Evolutionary conservation across 2,797 vertebrate species (phyloP).

Genomic region (Acipenser transmontanus): DNA sequence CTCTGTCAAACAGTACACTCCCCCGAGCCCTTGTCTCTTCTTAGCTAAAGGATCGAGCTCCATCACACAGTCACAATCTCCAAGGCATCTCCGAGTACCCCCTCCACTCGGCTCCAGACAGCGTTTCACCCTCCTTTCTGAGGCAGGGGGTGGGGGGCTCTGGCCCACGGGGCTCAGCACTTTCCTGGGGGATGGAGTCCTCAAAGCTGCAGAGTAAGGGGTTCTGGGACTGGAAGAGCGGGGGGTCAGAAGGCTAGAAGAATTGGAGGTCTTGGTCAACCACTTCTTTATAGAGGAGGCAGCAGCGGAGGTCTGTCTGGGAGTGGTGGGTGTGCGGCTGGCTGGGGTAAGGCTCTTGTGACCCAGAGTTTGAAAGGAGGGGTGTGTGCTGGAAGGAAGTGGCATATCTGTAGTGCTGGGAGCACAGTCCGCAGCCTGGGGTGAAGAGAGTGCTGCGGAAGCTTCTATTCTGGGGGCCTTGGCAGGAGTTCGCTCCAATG

Average conservation of each 20-base stretch:
- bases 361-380: slow-evolving; percentile 31
- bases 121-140: slow-evolving; percentile 76
- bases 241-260: slow-evolving; percentile 20
- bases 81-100: slow-evolving; percentile 36
- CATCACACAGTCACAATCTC: slow-evolving; percentile 59
- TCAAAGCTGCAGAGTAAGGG: slow-evolving; percentile 13
- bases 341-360: slow-evolving; percentile 32
- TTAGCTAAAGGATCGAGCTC: slow-evolving; percentile 65
- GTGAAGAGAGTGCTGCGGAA: slow-evolving; percentile 52
- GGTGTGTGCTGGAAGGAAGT: slow-evolving; percentile 69
- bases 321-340: slow-evolving; percentile 27
- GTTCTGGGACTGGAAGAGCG: slow-evolving; percentile 27
- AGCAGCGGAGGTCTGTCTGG: slow-evolving; percentile 41
- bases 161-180: slow-evolving; percentile 64
- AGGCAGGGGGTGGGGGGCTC: slow-evolving; percentile 42
- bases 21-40: slow-evolving; percentile 42
- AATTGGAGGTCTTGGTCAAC: slow-evolving; percentile 61
- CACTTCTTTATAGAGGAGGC: slow-evolving; percentile 72
- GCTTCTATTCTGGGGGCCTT: slow-evolving; percentile 55
- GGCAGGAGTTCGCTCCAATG: slow-evolving; percentile 60
- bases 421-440: slow-evolving; percentile 69
- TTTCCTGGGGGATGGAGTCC: slow-evolving; percentile 47
- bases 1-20: slow-evolving; percentile 21
- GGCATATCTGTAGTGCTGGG: slow-evolving; percentile 74
- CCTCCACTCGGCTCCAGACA: slow-evolving; percentile 70